phyloP scores from a whole-genome alignment of 2,888 invertebrate genomes.

The Cylloceria caligata region DNA sequence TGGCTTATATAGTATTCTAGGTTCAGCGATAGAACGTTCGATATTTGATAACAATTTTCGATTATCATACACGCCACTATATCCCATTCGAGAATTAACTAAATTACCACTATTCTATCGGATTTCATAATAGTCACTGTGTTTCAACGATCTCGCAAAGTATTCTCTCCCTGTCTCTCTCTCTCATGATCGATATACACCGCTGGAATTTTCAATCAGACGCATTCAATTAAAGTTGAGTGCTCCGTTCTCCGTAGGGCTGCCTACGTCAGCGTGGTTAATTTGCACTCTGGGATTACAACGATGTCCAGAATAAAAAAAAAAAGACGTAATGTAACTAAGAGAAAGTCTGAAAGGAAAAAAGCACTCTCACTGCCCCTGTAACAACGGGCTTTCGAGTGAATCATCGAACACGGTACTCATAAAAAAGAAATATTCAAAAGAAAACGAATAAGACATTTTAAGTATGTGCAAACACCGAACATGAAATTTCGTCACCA shows the following conservation, averaged over 20 bases:
- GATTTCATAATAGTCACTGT: slow-evolving; percentile 17
- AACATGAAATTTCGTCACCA: slow-evolving; percentile 55
- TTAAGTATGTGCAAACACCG: slow-evolving; percentile 50
- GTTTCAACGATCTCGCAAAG: slow-evolving; percentile 1
- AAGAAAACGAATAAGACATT: slow-evolving; percentile 5
- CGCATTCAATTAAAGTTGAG: slow-evolving; percentile 60
- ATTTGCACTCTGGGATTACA: slow-evolving; percentile 58
- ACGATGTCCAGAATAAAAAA: slow-evolving; percentile 30
- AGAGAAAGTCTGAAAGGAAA: neutral
- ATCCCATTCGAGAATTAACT: slow-evolving; percentile 1
- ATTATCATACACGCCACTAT: neutral
- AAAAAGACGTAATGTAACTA: slow-evolving; percentile 10
- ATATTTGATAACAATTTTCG: neutral
- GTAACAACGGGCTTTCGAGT: slow-evolving; percentile 19
- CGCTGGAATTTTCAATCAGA: slow-evolving; percentile 59
- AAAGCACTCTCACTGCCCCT: slow-evolving; percentile 9
- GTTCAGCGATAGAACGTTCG: neutral
- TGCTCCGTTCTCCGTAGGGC: slow-evolving; percentile 36
- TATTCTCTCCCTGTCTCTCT: slow-evolving; percentile 3
- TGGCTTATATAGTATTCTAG: neutral
- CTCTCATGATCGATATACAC: slow-evolving; percentile 51
- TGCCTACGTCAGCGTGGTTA: slow-evolving; percentile 45
- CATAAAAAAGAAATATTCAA: slow-evolving; percentile 7
- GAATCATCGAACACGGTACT: slow-evolving; percentile 27
- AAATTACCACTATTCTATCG: slow-evolving; percentile 20